These are phyloP conservation scores for Coremacera marginata DNA, from an alignment of 2,888 invertebrate genomes.

Conservation along the genomic window DNA sequence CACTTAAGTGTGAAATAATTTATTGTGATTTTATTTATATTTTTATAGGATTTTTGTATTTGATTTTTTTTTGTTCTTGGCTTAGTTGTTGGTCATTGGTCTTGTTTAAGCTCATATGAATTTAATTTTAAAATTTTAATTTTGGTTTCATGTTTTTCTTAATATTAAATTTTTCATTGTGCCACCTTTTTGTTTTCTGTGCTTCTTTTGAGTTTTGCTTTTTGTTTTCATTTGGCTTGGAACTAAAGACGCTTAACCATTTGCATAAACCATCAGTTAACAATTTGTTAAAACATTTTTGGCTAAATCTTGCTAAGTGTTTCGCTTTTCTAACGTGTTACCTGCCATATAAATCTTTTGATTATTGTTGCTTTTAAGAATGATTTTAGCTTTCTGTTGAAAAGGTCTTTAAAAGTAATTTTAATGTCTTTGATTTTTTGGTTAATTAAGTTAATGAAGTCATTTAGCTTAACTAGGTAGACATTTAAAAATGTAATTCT, in stretches of 20 bases:
- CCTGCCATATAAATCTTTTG: constrained; percentile 1
- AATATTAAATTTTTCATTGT: too few species aligned
- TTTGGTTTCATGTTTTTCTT: too few species aligned
- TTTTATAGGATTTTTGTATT: background rate
- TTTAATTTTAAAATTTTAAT: too few species aligned
- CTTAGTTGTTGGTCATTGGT: too few species aligned
- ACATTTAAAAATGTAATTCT: too few species aligned
- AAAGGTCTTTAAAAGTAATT: too few species aligned
- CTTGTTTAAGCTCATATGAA: background rate
- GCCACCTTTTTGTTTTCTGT: background rate
- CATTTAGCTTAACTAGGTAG: background rate
- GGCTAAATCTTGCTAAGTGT: background rate
- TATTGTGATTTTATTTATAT: background rate
- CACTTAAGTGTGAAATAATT: constrained; percentile 9
- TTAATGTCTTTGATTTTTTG: too few species aligned
- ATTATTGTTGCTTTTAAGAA: background rate
- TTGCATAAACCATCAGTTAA: constrained; percentile 21
- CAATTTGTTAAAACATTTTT: constrained; percentile 19
- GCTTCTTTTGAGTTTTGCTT: background rate
- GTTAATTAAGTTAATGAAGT: background rate
- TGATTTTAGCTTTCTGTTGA: too few species aligned
- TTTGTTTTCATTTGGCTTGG: background rate
- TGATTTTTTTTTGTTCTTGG: background rate
- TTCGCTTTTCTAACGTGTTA: background rate
- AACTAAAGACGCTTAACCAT: background rate